Conservation (phyloP, 2,797 vertebrate species). For the Euphonia xanthogaster region DNA sequence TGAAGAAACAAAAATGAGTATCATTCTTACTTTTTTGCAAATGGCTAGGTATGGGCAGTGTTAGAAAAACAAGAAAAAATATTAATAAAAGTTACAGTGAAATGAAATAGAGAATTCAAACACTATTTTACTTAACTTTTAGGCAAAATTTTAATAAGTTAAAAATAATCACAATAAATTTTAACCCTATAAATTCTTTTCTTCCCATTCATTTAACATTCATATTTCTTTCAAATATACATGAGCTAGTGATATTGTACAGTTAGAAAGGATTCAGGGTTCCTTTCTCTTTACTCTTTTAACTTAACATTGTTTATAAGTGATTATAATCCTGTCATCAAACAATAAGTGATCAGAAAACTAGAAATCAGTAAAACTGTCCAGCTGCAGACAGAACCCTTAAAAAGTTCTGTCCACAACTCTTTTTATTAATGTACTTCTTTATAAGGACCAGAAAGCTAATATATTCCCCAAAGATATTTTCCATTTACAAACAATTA, state of each 20-base stretch:
- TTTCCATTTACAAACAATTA: not conserved
- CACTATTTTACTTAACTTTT: not conserved
- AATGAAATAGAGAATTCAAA: not conserved
- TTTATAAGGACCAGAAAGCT: not conserved
- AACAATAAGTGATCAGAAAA: not conserved
- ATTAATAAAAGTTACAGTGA: not conserved
- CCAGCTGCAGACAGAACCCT: not conserved
- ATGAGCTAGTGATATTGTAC: not conserved
- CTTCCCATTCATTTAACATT: not conserved
- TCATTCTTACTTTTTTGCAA: not conserved
- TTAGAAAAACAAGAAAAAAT: not conserved
- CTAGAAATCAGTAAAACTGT: not conserved
- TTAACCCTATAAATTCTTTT: not conserved
- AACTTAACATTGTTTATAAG: not conserved
- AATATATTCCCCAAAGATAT: not conserved
- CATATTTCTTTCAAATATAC: not conserved
- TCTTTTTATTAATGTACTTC: not conserved
- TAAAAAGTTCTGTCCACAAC: not conserved
- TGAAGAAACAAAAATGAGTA: not conserved
- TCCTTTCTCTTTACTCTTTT: not conserved
- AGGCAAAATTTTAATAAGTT: not conserved
- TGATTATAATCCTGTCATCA: not conserved
- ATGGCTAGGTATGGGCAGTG: accelerated
- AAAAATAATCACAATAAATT: not conserved
- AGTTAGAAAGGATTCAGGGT: not conserved